Base-by-base conservation (phyloP, 2,113 vertebrate species). In the Microcebus murinus region DNA sequence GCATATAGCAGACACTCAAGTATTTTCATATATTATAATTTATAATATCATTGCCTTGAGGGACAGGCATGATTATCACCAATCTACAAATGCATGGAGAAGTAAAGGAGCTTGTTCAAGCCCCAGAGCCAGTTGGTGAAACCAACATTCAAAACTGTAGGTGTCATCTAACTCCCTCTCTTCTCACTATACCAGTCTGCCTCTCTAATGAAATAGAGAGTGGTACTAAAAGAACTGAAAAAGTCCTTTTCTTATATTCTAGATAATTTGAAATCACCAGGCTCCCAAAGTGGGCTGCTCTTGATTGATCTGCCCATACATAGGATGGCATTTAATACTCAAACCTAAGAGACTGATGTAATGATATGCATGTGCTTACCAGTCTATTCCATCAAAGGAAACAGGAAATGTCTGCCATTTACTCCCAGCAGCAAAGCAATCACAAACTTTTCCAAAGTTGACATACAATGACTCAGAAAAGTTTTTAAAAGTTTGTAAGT, bases 261-360 rank as follows among this genome's bases (percentile, higher is more conserved):
- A 67, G 95, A 96, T 94, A 95, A 92, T 97, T 52, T 0, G 87
- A 96, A 93, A 96, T 59, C 96, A 48, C 17, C 31, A 95, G 93
- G 85, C 90, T 98, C 90, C 87, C 95, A 95, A 97, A 91, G 81
- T 96, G 92, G 87, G 90, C 91, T 97, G 94, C 91, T 90, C 90
- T 0, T 97, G 70, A 95, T 94, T 97, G 96, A 96, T 88, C 95
- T 98, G 96, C 97, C 96, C 97, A 93, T 96, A 98, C 94, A 97
- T 88, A 89, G 31, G 31, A 86, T 63, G 36, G 52, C 81, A 97
- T 14, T 96, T 96, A 97, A 97, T 87, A 45, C 92, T 83, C 71
- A 93, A 92, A 97, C 97, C 94, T 96, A 90, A 96, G 90, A 97
- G 0, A 92, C 87, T 92, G 87, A 95, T 94, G 42, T 93, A 96